Conservation (phyloP, 2,113 vertebrate species). For the Oenanthe oenanthe region DNA sequence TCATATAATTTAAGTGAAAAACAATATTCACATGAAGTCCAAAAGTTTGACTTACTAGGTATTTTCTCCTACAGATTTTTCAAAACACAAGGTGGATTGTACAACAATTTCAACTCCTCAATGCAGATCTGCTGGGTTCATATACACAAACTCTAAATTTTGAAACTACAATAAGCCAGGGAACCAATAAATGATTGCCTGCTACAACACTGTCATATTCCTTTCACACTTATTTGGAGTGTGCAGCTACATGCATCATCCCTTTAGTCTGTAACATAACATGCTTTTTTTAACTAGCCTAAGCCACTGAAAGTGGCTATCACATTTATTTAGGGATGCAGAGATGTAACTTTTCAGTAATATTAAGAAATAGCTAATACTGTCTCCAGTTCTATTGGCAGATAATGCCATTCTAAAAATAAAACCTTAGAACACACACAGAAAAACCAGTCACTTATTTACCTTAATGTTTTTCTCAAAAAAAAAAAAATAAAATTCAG, state of each 20-base stretch:
- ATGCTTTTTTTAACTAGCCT: background rate
- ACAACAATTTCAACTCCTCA: background rate
- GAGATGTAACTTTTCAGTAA: background rate
- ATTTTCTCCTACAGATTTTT: background rate
- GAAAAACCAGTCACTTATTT: background rate
- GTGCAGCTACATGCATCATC: background rate
- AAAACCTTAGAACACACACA: background rate
- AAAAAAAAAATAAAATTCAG: background rate
- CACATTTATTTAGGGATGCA: background rate
- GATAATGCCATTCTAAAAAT: background rate
- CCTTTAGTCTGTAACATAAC: background rate
- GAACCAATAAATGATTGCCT: background rate
- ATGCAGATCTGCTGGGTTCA: background rate
- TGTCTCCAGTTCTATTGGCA: background rate
- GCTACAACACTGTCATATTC: background rate
- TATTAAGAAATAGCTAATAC: background rate
- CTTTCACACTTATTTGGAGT: background rate
- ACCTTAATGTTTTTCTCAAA: background rate
- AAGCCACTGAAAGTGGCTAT: background rate
- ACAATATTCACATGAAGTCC: background rate
- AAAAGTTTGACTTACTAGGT: background rate
- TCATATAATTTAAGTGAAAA: background rate
- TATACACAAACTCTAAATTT: background rate
- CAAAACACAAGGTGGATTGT: background rate
- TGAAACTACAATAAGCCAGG: background rate